Base-by-base conservation (phyloP, 1,140 invertebrate genomes). In the Halesus radiatus region DNA sequence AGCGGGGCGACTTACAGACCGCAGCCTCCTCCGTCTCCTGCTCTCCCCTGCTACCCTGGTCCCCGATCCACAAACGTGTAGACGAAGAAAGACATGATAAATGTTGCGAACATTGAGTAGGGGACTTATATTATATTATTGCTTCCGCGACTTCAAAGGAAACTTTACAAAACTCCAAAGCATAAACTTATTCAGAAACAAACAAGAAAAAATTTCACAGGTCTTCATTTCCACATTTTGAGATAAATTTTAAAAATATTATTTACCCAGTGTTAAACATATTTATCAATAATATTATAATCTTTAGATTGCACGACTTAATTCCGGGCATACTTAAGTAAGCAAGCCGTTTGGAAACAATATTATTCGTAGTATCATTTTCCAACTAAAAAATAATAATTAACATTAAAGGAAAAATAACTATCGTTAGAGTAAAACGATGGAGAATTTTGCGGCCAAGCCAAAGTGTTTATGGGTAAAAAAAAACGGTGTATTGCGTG, bases 101-200 rank as follows among this genome's bases (percentile, higher is more conserved):
- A 70, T 70, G 66, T 70, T 45, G 66, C 37, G 7, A 70, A 52
- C 45, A 45, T 70, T 70, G 13, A 45, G 37, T 16, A n/a, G 37
- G 66, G 66, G 66, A 50, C 7, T 70, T 70, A n/a, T 45, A n/a
- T 45, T 32, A 70, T 52, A 70, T 70, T 70, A 70, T 70, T 50
- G 66, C 66, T 70, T n/a, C 20, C 18, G 22, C 66, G 16, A 70
- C 29, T 20, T 70, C 37, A 70, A 70, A 70, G 66, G 37, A 18
- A 70, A 70, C 32, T 70, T 70, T 50, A 23, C 37, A n/a, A 64
- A 70, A 70, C 45, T 37, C 18, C 4, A n/a, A 29, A 64, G 60
- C 32, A 64, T 64, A 64, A 22, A 26, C 22, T 20, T 62, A 22
- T 26, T n/a, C n/a, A 62, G 1, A 22, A 22, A 20, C 23, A 37